Base-by-base conservation (phyloP, 2,888 invertebrate species). In the Rhingia campestris region DNA sequence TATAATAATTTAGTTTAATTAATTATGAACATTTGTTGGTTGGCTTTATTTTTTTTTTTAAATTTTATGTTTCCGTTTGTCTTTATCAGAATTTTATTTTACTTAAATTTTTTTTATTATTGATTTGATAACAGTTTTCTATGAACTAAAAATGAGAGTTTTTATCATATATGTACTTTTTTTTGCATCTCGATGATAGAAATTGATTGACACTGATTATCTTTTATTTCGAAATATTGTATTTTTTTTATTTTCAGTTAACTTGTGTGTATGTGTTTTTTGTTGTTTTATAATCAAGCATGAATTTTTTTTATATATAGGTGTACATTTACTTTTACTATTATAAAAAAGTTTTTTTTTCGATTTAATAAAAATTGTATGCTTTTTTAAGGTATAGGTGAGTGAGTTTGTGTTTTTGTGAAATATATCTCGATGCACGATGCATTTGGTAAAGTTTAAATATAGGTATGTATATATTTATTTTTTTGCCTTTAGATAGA, bases 171-270 rank as follows among this genome's bases (percentile, higher is more conserved):
- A n/a, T 53, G 35, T 37, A 47, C 4, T 45, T 77, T 67, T 22
- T 70, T 73, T 73, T 69, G 64, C 80, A 70, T 84, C 81, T 81
- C 80, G 81, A 85, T 85, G 85, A 80, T 85, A 85, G 66, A 85
- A 81, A 67, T 80, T 85, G 84, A 85, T 85, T 85, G 85, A 85
- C 81, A 75, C 67, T 85, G 85, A 85, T 85, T 85, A 85, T 81
- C 80, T 66, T 81, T 80, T 73, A 74, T 85, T 80, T 84, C 66
- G 61, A 85, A 75, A 85, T 81, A 72, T 76, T 85, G 70, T 85
- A 72, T 45, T 64, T 54, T 53, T 72, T 77, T 54, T 81, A 49
- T 74, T 73, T 63, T 61, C 58, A 67, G 51, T 81, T 63, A 54
- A 67, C 61, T 86, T 58, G 67, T 49, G 39, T 45, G 56, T 64